These are phyloP conservation scores for Trichonephila inaurata DNA, from an alignment of 1,140 invertebrate genomes.

Conservation along the genomic window DNA sequence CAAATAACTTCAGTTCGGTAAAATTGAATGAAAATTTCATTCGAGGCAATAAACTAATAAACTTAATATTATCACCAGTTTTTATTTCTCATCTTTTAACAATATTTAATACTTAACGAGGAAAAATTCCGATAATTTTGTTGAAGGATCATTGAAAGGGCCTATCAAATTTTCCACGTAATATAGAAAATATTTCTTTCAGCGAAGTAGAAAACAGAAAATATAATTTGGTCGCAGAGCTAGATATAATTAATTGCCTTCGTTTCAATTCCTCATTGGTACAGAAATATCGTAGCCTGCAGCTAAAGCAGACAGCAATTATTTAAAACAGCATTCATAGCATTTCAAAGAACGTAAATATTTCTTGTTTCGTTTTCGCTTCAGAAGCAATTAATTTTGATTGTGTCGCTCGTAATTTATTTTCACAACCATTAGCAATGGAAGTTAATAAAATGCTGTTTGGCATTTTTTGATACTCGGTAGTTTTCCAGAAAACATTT, in stretches of 20 bases:
- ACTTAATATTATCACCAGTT: no score
- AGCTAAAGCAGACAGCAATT: constrained; percentile 15
- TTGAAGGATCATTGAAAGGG: background rate
- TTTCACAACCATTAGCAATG: constrained; percentile 28
- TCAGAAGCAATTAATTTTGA: constrained; percentile 55
- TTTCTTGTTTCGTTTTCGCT: constrained; percentile 42
- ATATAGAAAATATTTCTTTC: background rate
- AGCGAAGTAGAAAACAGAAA: background rate
- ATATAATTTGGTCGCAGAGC: background rate
- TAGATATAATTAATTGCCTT: constrained; percentile 13
- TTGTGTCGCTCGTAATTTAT: constrained; percentile 34
- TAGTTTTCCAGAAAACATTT: background rate
- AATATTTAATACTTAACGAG: background rate
- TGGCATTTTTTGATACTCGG: background rate
- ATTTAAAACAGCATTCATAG: constrained; percentile 34
- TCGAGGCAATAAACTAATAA: no score
- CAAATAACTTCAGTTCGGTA: no score
- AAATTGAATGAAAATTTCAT: no score
- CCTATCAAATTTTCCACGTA: background rate
- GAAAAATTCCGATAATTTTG: background rate
- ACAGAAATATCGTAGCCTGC: constrained; percentile 17
- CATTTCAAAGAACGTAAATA: constrained; percentile 47
- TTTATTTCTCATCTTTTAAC: background rate
- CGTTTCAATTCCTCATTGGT: constrained; percentile 30
- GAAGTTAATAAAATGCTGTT: background rate